Evolutionary conservation across 2,797 vertebrate species (phyloP), one percentile per base, ranked within the genome.

Genomic region (Euthynnus affinis): DNA sequence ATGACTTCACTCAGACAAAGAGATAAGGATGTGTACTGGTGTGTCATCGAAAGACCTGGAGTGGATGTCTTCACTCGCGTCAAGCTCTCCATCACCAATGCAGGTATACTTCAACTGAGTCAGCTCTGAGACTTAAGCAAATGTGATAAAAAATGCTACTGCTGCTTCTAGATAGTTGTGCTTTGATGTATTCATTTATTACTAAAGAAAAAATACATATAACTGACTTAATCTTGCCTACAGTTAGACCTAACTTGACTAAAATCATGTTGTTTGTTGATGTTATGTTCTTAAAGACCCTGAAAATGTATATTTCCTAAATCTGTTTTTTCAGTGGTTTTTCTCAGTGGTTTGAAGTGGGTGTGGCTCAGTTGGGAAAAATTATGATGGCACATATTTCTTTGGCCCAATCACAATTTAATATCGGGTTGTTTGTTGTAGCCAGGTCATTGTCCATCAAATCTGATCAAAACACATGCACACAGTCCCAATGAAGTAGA

Each of bases 11-110:
- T 93, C 51, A 75, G 3, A 22, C 10, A 62, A 42, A 61, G 40
- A 3, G 92, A 94, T 66, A 3, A 61, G 1, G 81, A 60, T 6
- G n/a, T 3, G 52, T 94, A 94, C 87, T 93, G 94, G 93, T 94
- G 94, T 87, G 93, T 91, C 29, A 81, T 94, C 6, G 2, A 76
- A 27, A 83, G 0, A 53, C 0, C 0, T 22, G 80, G 88, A 67
- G 82, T 14, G 58, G 77, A 93, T 13, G 0, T 68, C 65, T 7
- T 44, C 78, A 23, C 25, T 9, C 8, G 27, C 5, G 89, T 94
- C 62, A 72, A 2, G 14, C 68, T 94, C 9, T 0, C 0, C 3
- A 0, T 94, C 68, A 70, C 84, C 9, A 3, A 77, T 7, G 7
- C 71, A 93, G 91, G 92, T 93, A 90, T 5, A 10, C 40, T 32